These are phyloP conservation scores for Elymnias hypermnestra DNA, from an alignment of 1,140 invertebrate genomes.

Conservation along the genomic window DNA sequence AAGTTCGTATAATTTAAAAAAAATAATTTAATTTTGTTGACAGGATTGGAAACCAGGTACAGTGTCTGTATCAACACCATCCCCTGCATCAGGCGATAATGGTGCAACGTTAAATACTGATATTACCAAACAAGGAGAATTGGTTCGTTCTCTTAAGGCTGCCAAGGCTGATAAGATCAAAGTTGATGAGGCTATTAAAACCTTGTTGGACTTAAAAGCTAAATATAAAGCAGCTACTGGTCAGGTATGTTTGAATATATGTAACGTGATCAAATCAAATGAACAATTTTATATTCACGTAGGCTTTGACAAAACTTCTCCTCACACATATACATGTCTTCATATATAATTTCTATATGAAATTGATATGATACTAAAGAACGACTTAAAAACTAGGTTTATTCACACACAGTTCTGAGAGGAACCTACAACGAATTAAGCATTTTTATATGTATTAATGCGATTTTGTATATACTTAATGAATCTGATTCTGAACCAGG, in stretches of 20 bases:
- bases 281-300: no score
- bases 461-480: no score
- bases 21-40: not conserved
- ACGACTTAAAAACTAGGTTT: no score
- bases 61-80: constrained; percentile 16
- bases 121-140: constrained; percentile 83
- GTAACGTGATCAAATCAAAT: no score
- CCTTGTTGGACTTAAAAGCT: constrained; percentile 85
- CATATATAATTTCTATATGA: no score
- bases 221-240: constrained; percentile 87
- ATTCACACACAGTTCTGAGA: no score
- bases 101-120: constrained; percentile 10
- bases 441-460: no score
- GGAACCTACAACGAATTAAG: no score
- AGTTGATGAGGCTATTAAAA: constrained; percentile 65
- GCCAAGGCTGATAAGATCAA: constrained; percentile 80
- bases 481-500: no score
- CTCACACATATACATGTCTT: no score
- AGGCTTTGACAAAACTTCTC: no score
- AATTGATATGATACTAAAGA: no score
- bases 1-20: not conserved
- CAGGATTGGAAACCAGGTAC: constrained; percentile 39
- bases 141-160: constrained; percentile 82
- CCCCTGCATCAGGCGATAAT: not conserved
- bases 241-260: constrained; percentile 8